A percentile compares a stretch with the other conserved stretches of the same genome.
Conservation (phyloP, 2,113 vertebrate genomes). For the Lutjanus erythropterus region DNA sequence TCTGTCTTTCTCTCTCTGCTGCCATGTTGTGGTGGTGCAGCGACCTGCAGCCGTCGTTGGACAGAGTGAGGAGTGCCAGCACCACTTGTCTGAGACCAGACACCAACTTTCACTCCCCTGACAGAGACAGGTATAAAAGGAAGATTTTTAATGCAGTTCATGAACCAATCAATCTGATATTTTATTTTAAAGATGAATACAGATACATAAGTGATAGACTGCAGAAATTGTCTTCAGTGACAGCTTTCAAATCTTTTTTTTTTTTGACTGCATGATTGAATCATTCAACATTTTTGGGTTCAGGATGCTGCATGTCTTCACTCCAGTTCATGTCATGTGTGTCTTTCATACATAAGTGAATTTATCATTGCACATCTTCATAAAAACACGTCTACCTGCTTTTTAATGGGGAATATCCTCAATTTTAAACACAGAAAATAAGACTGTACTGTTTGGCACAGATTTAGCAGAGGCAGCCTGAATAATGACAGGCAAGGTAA, state of each 20-base stretch:
- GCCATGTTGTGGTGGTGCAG: conserved; percentile 91
- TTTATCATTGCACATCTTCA: neutral
- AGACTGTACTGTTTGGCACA: neutral
- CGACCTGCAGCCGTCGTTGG: conserved; percentile 98
- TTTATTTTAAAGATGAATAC: neutral
- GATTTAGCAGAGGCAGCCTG: neutral
- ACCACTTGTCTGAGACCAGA: conserved; percentile 99
- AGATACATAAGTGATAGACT: neutral
- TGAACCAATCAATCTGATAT: neutral
- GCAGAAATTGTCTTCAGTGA: neutral
- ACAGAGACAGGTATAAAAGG: conserved; percentile 94
- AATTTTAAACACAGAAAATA: neutral
- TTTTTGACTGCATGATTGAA: conserved; percentile 13
- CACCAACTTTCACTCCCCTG: conserved; percentile 94
- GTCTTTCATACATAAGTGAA: conserved; percentile 72
- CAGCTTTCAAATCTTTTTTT: conserved; percentile 5
- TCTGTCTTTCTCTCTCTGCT: conserved; percentile 80
- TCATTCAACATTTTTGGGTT: conserved; percentile 18
- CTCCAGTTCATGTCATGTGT: conserved; percentile 33
- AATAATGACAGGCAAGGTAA: neutral
- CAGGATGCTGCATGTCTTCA: conserved; percentile 30
- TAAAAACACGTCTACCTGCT: neutral
- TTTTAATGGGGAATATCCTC: neutral
- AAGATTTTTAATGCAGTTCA: neutral
- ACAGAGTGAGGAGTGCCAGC: conserved; percentile 99